Evolutionary conservation across 2,113 vertebrate genomes (phyloP).

Genomic region (Trogon surrucura): DNA sequence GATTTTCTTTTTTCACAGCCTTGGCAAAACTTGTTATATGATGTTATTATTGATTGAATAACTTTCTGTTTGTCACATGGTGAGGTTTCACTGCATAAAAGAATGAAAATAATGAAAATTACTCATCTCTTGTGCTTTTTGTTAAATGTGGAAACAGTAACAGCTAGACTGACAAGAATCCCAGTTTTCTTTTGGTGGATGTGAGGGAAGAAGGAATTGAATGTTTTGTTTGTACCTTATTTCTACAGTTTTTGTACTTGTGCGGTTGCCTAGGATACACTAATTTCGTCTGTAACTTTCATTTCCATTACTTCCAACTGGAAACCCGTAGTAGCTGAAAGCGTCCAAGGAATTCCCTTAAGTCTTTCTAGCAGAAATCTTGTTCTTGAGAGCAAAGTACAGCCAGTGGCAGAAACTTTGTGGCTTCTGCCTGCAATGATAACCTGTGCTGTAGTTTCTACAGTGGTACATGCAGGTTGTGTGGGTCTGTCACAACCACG

Average conservation of each 20-base stretch:
- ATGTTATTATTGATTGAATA: not conserved
- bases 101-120: conserved; percentile 45
- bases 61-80: not conserved
- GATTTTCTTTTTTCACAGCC: not conserved
- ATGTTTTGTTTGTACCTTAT: not conserved
- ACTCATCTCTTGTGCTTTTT: not conserved
- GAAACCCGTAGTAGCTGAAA: not conserved
- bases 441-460: not conserved
- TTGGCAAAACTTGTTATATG: not conserved
- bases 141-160: conserved; percentile 10
- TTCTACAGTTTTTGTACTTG: not conserved
- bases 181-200: not conserved
- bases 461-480: not conserved
- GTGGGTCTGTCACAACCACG: not conserved
- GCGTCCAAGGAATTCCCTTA: not conserved
- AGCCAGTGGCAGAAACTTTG: not conserved
- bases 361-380: not conserved
- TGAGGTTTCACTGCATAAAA: conserved; percentile 15
- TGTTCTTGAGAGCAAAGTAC: not conserved
- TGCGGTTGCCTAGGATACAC: not conserved
- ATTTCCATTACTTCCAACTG: not conserved
- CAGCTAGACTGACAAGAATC: conserved; percentile 2
- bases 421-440: not conserved
- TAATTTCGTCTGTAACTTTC: not conserved
- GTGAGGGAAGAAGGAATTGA: not conserved